Evolutionary conservation across 2,797 vertebrate species (phyloP).

Genomic region (Calcarius lapponicus): DNA sequence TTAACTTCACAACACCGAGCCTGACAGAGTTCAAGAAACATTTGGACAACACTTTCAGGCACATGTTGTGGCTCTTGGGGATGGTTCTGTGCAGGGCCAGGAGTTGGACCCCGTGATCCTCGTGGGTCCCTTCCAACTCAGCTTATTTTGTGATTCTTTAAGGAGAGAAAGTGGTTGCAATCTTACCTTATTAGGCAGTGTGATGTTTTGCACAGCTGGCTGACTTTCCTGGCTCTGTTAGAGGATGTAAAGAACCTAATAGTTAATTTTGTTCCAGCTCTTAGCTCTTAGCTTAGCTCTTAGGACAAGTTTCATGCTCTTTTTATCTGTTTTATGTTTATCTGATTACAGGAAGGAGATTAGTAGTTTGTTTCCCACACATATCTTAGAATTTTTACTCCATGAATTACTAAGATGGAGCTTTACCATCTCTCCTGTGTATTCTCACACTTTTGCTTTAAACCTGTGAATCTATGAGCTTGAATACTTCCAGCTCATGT

Average conservation of each 20-base stretch:
- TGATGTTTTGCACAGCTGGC: background rate
- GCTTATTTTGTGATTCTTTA: background rate
- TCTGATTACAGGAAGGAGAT: background rate
- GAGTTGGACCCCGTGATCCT: background rate
- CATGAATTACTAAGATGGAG: background rate
- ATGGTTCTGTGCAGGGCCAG: background rate
- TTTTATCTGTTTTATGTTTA: background rate
- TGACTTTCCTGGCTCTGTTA: background rate
- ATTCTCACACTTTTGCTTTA: background rate
- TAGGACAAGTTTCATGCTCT: background rate
- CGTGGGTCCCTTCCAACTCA: background rate
- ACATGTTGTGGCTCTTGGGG: background rate
- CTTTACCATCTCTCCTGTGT: background rate
- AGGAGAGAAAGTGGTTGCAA: background rate
- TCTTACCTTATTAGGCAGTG: background rate
- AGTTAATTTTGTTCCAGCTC: background rate
- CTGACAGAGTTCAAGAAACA: background rate
- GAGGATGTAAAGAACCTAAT: background rate
- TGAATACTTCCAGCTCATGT: background rate
- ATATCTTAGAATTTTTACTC: background rate
- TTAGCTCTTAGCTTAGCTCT: background rate
- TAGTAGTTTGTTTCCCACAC: background rate
- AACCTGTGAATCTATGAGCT: background rate
- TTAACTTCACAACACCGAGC: background rate
- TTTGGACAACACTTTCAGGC: background rate